Evolutionary conservation across 2,797 vertebrate species (phyloP), one percentile per base, ranked within the genome.

Genomic region (Halcyon smyrnensis): DNA sequence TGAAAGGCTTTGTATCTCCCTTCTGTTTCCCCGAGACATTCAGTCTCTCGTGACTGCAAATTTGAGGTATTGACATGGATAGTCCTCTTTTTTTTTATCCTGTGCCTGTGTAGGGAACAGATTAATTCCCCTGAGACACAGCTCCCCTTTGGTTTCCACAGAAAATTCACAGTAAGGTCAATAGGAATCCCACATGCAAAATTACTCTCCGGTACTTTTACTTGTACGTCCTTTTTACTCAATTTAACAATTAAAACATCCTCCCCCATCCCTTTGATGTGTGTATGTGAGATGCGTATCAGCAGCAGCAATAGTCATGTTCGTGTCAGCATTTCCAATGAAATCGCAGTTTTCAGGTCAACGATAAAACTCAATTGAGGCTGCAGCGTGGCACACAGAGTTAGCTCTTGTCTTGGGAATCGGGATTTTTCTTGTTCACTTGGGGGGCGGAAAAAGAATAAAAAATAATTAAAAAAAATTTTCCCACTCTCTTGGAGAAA

Each of bases 271-370:
- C 28, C 65, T 95, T 96, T 17, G 48, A 90, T 95, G 94, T 87
- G 83, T 25, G 59, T 85, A 62, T 87, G 68, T n/a, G 86, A 93
- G 91, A 90, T 89, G 77, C 23, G n/a, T 95, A 92, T 94, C 89
- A 94, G 13, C 95, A 94, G 34, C 84, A 92, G 88, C 96, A 88
- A 76, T 89, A 95, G 93, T 95, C 96, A 95, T 95, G 92, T 97
- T 97, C 96, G 91, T 97, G 95, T 95, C 95, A 97, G 95, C 93
- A 91, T 97, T 96, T 96, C 95, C 89, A 95, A 36, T 87, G 90
- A 90, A 97, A 96, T 95, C 96, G 78, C 68, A 93, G 87, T 93
- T 97, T 97, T 95, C 95, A 96, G 93, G 94, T 95, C 91, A 96
- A 94, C 91, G 94, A 30, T 84, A 89, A 94, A 95, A 90, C 94